Percentiles rank a stretch among this genome's conserved stretches.
Conservation (phyloP, 2,888 invertebrate species). For the Plutella xylostella region DNA sequence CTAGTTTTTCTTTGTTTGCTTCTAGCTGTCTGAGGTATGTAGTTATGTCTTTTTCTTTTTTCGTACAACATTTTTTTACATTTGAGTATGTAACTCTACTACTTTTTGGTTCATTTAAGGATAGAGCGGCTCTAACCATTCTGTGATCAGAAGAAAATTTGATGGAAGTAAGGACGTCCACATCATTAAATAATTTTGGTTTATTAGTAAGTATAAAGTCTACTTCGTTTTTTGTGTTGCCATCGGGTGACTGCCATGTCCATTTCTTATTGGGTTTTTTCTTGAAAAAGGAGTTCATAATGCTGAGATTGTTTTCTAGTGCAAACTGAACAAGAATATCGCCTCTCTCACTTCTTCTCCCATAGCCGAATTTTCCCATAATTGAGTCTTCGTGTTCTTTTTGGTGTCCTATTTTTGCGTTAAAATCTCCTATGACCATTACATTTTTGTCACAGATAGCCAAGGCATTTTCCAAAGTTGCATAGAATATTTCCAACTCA, state of each 20-base stretch:
- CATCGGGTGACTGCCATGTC: not conserved
- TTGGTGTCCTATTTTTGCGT: slow-evolving; percentile 10
- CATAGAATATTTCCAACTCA: slow-evolving; percentile 4
- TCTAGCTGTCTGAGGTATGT: not conserved
- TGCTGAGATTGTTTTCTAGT: slow-evolving; percentile 6
- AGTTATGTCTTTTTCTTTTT: not conserved
- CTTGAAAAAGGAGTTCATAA: slow-evolving; percentile 1
- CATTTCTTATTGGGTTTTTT: slow-evolving; percentile 2
- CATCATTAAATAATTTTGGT: not conserved
- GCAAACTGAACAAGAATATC: slow-evolving; percentile 10
- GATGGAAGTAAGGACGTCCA: not conserved
- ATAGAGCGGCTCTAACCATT: not conserved
- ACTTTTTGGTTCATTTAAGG: not conserved
- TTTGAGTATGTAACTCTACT: not conserved
- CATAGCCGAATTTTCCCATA: slow-evolving; percentile 8
- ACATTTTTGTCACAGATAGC: not conserved
- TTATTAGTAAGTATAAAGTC: slow-evolving; percentile 2
- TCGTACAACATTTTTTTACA: not conserved
- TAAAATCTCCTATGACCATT: slow-evolving; percentile 10
- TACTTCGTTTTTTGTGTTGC: slow-evolving; percentile 3
- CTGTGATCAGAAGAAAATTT: not conserved
- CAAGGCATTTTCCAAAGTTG: not conserved
- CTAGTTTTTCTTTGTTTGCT: not conserved
- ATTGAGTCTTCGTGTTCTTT: slow-evolving; percentile 8
- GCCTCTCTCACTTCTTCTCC: slow-evolving; percentile 11